A percentile compares a stretch with the other conserved stretches of the same genome.
phyloP scores from a whole-genome alignment of 1,140 invertebrate species.

The Hycleus cichorii region DNA sequence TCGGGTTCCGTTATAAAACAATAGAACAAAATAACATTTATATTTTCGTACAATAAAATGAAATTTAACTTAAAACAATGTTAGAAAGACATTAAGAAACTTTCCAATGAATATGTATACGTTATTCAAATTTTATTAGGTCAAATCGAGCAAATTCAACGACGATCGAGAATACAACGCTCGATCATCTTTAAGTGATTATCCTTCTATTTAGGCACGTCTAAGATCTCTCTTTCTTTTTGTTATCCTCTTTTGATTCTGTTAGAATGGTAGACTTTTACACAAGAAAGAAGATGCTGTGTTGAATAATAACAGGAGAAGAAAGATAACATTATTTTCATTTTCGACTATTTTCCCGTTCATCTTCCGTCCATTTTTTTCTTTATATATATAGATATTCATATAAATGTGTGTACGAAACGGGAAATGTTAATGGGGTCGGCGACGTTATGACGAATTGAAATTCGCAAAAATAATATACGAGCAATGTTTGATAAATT shows the following conservation, averaged over 20 bases:
- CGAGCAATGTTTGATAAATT: no score
- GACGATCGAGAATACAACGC: background rate
- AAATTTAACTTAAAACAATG: constrained; percentile 8
- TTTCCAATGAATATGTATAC: constrained; percentile 13
- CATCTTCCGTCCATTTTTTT: no score
- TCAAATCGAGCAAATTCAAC: background rate
- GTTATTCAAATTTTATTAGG: constrained; percentile 12
- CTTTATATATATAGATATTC: no score
- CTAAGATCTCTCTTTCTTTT: no score
- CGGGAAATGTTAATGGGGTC: no score
- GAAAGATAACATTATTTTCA: background rate
- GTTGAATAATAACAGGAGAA: background rate
- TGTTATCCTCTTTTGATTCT: no score
- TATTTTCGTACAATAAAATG: constrained; percentile 13
- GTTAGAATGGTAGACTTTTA: background rate
- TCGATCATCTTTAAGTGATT: no score
- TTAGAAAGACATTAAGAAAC: constrained; percentile 12
- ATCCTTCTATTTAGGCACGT: no score
- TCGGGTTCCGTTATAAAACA: constrained; percentile 8
- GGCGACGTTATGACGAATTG: no score
- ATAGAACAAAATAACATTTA: constrained; percentile 13
- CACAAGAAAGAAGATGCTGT: background rate
- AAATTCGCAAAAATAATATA: no score
- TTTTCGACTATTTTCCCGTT: no score
- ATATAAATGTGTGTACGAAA: no score